These are phyloP conservation scores for Orussus abietinus DNA, from an alignment of 1,140 invertebrate genomes.

Conservation along the genomic window DNA sequence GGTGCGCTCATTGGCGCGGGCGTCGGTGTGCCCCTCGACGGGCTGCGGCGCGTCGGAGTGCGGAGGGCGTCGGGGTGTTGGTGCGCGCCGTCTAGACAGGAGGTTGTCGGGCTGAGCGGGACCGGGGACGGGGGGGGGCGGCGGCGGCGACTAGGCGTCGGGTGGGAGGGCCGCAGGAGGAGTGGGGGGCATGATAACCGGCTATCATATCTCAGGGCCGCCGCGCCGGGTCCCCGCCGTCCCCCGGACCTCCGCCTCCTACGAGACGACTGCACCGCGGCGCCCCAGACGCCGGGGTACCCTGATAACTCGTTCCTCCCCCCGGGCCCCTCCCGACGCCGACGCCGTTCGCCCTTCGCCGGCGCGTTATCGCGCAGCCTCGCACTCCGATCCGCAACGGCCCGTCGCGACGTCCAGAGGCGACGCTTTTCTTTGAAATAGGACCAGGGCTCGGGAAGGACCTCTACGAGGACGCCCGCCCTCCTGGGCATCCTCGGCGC, in stretches of 20 bases:
- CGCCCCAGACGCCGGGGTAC: background rate
- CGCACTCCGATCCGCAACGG: background rate
- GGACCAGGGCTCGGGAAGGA: no score
- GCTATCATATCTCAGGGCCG: conserved; percentile 44
- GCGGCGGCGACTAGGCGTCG: conserved; percentile 13
- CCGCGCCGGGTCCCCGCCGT: conserved; percentile 22
- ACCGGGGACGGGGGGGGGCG: conserved; percentile 23
- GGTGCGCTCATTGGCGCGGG: background rate
- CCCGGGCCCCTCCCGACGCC: conserved; percentile 9
- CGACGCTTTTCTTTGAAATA: no score
- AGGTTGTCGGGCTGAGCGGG: conserved; percentile 35
- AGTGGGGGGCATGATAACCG: conserved; percentile 34
- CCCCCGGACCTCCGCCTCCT: conserved; percentile 12
- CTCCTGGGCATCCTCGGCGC: no score
- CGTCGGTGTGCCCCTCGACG: background rate
- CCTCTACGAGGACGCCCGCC: no score
- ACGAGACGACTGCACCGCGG: background rate
- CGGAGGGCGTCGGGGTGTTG: conserved; percentile 8
- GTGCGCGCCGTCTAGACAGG: conserved; percentile 44
- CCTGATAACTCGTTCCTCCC: no score
- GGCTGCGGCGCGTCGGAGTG: conserved; percentile 8
- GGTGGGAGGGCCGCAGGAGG: conserved; percentile 20
- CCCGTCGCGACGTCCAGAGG: no score
- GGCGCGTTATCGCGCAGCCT: conserved; percentile 8
- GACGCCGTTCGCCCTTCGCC: conserved; percentile 8